These are phyloP conservation scores for Mesembrinibis cayennensis DNA, from an alignment of 2,113 vertebrate genomes.

Conservation along the genomic window DNA sequence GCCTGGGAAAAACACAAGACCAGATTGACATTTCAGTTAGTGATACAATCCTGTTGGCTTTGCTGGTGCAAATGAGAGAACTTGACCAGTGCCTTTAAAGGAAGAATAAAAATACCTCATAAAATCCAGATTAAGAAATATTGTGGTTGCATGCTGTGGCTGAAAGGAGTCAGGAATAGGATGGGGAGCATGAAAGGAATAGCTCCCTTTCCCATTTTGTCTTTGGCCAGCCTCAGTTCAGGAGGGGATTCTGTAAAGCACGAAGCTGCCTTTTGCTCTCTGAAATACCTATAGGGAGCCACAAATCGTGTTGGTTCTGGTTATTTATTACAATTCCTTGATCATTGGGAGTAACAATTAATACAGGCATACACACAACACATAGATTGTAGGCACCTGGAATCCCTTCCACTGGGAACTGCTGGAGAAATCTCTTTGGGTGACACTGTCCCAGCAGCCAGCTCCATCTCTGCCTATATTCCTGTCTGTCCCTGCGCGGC, in stretches of 20 bases:
- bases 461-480: background rate
- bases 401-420: background rate
- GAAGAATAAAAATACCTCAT: background rate
- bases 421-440: background rate
- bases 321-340: conserved; percentile 33
- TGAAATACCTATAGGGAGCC: background rate
- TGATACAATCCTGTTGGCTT: background rate
- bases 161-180: background rate
- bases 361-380: background rate
- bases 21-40: background rate
- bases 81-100: background rate
- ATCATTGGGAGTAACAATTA: background rate
- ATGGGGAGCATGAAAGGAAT: background rate
- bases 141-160: background rate
- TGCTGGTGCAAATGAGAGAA: background rate
- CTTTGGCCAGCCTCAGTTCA: background rate
- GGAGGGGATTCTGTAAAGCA: background rate
- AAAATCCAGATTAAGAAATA: conserved; percentile 1
- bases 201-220: background rate
- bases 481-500: background rate
- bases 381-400: background rate
- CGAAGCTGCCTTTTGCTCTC: background rate
- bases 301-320: background rate
- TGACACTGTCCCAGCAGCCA: background rate
- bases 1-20: conserved; percentile 53